Conservation (phyloP, 2,113 vertebrate species). For the Ramphastos sulfuratus region DNA sequence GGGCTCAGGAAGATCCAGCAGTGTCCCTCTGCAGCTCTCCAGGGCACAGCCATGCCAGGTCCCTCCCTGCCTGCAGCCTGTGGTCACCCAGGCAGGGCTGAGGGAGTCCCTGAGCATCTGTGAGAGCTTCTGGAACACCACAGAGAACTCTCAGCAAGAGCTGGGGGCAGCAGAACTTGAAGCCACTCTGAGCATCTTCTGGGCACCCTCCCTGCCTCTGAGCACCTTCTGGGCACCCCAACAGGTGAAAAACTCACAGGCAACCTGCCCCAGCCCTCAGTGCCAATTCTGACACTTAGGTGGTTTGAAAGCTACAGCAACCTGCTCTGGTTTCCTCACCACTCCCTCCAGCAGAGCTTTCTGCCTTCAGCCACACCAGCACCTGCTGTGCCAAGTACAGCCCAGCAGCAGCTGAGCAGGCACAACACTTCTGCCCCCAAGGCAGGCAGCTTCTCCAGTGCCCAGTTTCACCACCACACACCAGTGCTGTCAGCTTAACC, state of each 20-base stretch:
- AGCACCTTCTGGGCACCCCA: not conserved
- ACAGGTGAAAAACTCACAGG: not conserved
- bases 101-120: not conserved
- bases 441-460: not conserved
- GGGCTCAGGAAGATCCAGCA: not conserved
- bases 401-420: not conserved
- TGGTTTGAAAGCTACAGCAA: not conserved
- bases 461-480: not conserved
- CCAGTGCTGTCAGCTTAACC: not conserved
- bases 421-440: not conserved
- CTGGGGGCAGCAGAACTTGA: not conserved
- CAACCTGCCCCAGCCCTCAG: not conserved
- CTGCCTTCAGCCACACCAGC: not conserved
- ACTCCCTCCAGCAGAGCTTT: not conserved
- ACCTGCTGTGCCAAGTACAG: not conserved
- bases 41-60: not conserved
- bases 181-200: not conserved
- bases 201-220: too few relatives aligned
- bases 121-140: not conserved
- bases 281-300: not conserved
- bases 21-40: accelerated
- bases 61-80: too few relatives aligned
- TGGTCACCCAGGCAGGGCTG: accelerated
- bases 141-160: not conserved
- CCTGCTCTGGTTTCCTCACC: not conserved